Base-by-base conservation (phyloP, 2,797 vertebrate genomes). In the Onychomys leucogaster region DNA sequence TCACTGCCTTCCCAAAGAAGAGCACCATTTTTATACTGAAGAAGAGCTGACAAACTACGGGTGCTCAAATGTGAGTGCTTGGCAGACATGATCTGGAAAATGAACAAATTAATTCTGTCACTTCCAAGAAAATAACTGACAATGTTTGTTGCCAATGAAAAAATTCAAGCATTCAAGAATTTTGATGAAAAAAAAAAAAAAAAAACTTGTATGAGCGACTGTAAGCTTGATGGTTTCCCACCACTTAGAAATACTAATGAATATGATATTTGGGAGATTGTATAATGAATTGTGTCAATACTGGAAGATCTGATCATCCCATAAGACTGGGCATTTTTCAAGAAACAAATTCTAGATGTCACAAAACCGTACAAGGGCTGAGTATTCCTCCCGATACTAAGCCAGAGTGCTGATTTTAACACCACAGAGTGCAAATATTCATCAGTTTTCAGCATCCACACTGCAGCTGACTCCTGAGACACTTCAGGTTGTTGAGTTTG, bases 91-190 rank as follows among this genome's bases (percentile, higher is more conserved):
- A 96, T 97, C 97, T 97, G 97, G 97, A 97, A 98, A 96, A 97
- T 94, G 97, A 97, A 97, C 96, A 97, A 97, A 98, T 95, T 96
- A 97, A 97, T 96, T 94, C 96, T 97, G 95, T 94, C 90, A 97
- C 95, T 96, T 98, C 92, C 95, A 98, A 96, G 94, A 86, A 97
- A 97, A 94, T 96, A 97, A 97, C 91, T 97, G 97, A 97, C 95
- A 95, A 95, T 67, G 86, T 97, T 96, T 97, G 92, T 97, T 97
- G 96, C 97, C 97, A 97, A 46, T 97, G 95, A 96, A 95, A 94
- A 97, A 97, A 97, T 95, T 97, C 63, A 90, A 94, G 94, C 96
- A 91, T 95, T 98, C 90, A 61, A 96, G 95, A 95, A 97, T 97
- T 97, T 97, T 94, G 96, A 95, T 94, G 29, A 10, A 32, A 76